Evolutionary conservation across 2,797 vertebrate species (phyloP), one percentile per base, ranked within the genome.

Genomic region (Acipenser transmontanus): DNA sequence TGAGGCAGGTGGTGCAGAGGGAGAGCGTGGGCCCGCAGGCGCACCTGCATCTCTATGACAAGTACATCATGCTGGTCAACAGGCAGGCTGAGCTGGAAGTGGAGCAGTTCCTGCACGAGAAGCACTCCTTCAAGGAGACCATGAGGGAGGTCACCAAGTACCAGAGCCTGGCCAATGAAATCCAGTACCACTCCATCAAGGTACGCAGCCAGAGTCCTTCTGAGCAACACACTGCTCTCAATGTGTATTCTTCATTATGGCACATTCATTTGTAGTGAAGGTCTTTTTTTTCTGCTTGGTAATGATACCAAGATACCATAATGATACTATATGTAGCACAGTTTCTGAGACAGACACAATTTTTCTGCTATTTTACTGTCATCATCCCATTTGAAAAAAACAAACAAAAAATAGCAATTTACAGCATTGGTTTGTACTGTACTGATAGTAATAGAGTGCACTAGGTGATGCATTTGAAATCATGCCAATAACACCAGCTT

Each of bases 11-110:
- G 68, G 79, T 95, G 48, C 57, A 59, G 57, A 80, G 71, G 54
- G 90, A 93, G 80, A 86, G 90, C 0, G 6, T 74, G n/a, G 84
- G 80, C 62, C 91, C 93, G 7, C 75, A 0, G 0, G 81, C 92
- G 60, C 87, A 93, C 51, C 51, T 93, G 61, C 84, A 67, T 8
- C 69, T 89, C n/a, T 96, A 91, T 47, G 91, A 96, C 75, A 90
- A 91, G 69, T 97, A 95, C 57, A 69, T 82, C 0, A 65, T 84
- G 5, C 77, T 97, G 71, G 77, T 95, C 54, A 91, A 78, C 70
- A 90, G 65, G 63, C 88, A 92, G 79, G 91, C 91, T 0, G 90
- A 94, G 66, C 70, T 75, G 63, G 89, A 93, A n/a, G 72, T 84
- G 6, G 84, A 90, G 17, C 79, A 80, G 3, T 95, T 95, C 77